Percentiles rank a stretch among this genome's conserved stretches.
phyloP scores from a whole-genome alignment of 1,140 invertebrate genomes.

The Dreissena rostriformis region DNA sequence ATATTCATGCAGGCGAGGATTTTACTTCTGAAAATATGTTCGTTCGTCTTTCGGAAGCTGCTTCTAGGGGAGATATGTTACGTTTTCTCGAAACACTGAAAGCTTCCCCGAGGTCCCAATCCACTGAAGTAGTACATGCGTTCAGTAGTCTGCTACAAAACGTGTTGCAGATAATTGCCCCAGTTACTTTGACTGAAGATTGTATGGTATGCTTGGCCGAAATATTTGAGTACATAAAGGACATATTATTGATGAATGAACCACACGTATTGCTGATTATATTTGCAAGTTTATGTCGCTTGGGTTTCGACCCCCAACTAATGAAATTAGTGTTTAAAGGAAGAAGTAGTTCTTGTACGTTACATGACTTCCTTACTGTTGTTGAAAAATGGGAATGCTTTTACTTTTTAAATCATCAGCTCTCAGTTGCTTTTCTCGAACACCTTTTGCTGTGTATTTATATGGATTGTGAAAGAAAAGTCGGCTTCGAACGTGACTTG shows the following conservation, averaged over 20 bases:
- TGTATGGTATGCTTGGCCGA: neutral
- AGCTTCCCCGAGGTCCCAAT: neutral
- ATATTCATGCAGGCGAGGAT: neutral
- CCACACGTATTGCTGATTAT: neutral
- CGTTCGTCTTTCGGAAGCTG: neutral
- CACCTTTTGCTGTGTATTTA: neutral
- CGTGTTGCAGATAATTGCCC: neutral
- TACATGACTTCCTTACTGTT: neutral
- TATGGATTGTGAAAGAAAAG: too few relatives aligned
- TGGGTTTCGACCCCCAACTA: neutral
- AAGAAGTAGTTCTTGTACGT: neutral
- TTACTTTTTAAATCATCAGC: neutral
- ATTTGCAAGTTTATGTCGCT: neutral
- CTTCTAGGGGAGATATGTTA: constrained; percentile 2
- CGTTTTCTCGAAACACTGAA: neutral
- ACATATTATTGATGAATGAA: neutral
- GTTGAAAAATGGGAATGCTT: constrained; percentile 16
- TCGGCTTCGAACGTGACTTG: too few relatives aligned
- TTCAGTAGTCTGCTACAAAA: constrained; percentile 1
- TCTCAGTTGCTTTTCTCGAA: neutral
- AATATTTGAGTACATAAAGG: neutral
- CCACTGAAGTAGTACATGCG: neutral
- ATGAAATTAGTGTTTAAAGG: neutral
- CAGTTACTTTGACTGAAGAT: neutral
- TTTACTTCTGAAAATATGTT: neutral